These are phyloP conservation scores for Zaprionus lachaisei DNA, from an alignment of 1,140 invertebrate genomes.

Conservation along the genomic window DNA sequence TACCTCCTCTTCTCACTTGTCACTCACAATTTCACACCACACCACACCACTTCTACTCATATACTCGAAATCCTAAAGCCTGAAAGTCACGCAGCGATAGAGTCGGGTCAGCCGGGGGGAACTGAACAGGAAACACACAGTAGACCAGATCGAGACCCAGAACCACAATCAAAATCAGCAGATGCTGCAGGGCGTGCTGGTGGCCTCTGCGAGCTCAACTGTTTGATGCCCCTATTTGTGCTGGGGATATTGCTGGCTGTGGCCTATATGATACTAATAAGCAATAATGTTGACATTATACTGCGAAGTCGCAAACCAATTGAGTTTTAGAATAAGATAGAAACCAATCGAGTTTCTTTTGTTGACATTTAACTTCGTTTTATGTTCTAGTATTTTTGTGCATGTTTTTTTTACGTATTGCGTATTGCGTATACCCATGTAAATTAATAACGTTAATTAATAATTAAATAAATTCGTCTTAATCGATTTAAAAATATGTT, in stretches of 20 bases:
- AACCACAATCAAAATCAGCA: background rate
- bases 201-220: background rate
- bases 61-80: background rate
- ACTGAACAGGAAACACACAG: background rate
- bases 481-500: background rate
- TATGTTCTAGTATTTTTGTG: background rate
- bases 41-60: background rate
- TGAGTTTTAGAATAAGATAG: constrained; percentile 40
- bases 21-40: background rate
- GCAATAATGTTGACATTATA: constrained; percentile 39
- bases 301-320: constrained; percentile 32
- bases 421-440: background rate
- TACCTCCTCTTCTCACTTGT: background rate
- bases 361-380: background rate
- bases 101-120: background rate
- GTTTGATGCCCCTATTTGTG: constrained; percentile 5
- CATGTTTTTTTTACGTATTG: background rate
- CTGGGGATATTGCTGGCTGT: constrained; percentile 29
- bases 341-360: background rate
- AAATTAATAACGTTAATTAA: background rate
- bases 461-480: background rate
- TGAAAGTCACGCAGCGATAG: background rate
- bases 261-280: constrained; percentile 24
- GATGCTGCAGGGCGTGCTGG: background rate
- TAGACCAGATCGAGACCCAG: background rate